Base-by-base conservation (phyloP, 2,113 vertebrate species). In the Oryzias celebensis region DNA sequence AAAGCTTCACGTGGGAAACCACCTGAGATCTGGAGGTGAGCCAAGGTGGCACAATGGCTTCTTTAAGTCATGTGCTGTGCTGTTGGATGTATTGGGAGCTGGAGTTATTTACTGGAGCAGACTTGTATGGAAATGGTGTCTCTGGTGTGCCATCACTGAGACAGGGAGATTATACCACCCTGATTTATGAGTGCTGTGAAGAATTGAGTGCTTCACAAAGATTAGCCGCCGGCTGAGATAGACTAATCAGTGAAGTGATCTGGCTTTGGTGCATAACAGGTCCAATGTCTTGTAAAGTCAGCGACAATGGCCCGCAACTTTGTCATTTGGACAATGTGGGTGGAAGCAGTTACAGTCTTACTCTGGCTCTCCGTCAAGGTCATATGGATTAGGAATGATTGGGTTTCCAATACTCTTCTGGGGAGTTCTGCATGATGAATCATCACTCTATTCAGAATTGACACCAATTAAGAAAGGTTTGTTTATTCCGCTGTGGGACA, bases 311-410 rank as follows among this genome's bases (percentile, higher is more conserved):
- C 47, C 44, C 58, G 75, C 28, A 3, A 84, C 85, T 84, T 86
- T 87, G 78, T 85, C 73, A 52, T 69, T 78, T 55, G 23, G 66
- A 84, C 76, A 73, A 73, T 52, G 55, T 59, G 1, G 15, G 51
- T 28, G 22, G 58, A 61, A 72, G 69, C 80, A 80, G 80, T 71
- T 71, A 43, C 48, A 62, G 72, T 70, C 75, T 80, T 15, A 71
- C 71, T 63, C 65, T 81, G 79, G 81, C 72, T 79, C 68, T 75
- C 68, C 45, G 80, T 90, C 89, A 89, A 90, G 89, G 89, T 90
- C 87, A 88, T 77, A 89, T 86, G 85, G 87, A 90, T 90, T 90
- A 87, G 78, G 83, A 86, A 88, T 89, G 83, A 90, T 89, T 89
- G 83, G 71, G 78, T 85, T 89, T 87, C 87, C 89, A 81, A 90